Percentiles rank a stretch among this genome's conserved stretches.
phyloP scores from a whole-genome alignment of 2,113 vertebrate genomes.

The Chionomys nivalis region DNA sequence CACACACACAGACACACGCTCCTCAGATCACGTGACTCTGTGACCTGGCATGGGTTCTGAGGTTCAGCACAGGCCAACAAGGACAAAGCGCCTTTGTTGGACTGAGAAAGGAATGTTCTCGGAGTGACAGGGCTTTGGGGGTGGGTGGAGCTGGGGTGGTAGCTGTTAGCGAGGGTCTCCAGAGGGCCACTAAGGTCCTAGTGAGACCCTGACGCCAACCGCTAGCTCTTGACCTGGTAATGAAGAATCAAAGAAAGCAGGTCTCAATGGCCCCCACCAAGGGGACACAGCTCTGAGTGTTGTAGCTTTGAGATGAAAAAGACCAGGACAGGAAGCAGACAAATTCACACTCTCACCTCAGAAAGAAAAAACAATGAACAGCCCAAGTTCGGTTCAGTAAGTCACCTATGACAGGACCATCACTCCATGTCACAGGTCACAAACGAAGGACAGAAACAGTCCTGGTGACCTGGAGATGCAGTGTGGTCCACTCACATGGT shows the following conservation, averaged over 20 bases:
- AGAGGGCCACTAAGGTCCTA: neutral
- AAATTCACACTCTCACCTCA: neutral
- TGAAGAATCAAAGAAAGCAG: neutral
- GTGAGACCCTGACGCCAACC: neutral
- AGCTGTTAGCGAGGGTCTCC: neutral
- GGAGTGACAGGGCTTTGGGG: neutral
- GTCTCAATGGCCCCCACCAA: neutral
- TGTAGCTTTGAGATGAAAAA: neutral
- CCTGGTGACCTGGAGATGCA: neutral
- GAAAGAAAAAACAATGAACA: neutral
- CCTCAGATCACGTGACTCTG: neutral
- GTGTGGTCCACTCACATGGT: fast-evolving
- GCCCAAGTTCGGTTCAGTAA: neutral
- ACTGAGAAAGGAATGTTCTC: slow-evolving; percentile 1
- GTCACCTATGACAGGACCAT: neutral
- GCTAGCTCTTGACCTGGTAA: too few relatives aligned
- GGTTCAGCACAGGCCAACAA: slow-evolving; percentile 59
- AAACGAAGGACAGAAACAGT: fast-evolving
- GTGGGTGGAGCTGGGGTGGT: neutral
- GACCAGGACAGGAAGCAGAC: neutral
- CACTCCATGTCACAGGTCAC: neutral
- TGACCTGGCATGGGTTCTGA: slow-evolving; percentile 50
- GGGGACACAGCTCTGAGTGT: neutral
- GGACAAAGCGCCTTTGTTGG: slow-evolving; percentile 61
- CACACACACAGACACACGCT: too few relatives aligned